These are phyloP conservation scores for Enteromius mattozi DNA, from an alignment of 2,797 vertebrate species.

Conservation along the genomic window DNA sequence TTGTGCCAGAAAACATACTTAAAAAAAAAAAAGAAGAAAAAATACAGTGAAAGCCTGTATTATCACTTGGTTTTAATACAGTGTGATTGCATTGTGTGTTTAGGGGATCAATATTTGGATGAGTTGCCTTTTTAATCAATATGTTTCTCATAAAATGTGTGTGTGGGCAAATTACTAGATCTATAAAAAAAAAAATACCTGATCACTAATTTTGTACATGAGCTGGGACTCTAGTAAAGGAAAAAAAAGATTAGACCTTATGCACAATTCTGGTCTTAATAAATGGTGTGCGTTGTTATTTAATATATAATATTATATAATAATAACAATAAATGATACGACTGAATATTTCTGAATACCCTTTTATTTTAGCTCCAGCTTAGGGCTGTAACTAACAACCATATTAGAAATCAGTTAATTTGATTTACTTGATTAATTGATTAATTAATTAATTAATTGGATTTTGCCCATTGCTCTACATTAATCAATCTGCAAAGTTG, in stretches of 20 bases:
- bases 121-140: neutral
- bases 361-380: neutral
- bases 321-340: neutral
- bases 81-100: neutral
- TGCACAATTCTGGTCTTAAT: neutral
- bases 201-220: neutral
- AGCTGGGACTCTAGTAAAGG: neutral
- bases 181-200: neutral
- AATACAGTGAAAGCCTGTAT: neutral
- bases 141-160: neutral
- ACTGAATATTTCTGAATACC: neutral
- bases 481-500: neutral
- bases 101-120: neutral
- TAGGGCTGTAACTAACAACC: neutral
- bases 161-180: neutral
- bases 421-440: neutral
- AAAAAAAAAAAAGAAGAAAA: too few relatives aligned
- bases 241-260: neutral
- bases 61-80: neutral
- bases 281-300: neutral
- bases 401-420: neutral
- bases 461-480: neutral
- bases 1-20: neutral
- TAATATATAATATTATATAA: too few relatives aligned
- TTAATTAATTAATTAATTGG: neutral